Evolutionary conservation across 2,888 invertebrate genomes (phyloP), one percentile per base, ranked within the genome.

Genomic region (Apamea epomidion): DNA sequence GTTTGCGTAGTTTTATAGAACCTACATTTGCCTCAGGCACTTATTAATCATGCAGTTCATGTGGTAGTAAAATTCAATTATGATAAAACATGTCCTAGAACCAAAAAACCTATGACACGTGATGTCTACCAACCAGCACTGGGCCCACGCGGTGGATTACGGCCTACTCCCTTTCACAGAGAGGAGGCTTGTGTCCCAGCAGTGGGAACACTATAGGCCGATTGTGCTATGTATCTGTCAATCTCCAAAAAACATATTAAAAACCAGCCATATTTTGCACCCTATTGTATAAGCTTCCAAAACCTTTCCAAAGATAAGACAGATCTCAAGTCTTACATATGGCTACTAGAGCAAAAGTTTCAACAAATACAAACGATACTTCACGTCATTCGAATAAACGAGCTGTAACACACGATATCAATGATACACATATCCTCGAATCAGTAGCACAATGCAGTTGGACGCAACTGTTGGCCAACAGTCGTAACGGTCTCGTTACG

Each of bases 401-500:
- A 74, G 37, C 37, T 65, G 21, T 58, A 85, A 58, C 54, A 60
- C 42, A 80, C 45, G 77, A 87, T 84, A 84, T 76, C 85, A 76
- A 81, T 75, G 74, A 84, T 54, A 80, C 64, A 83, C 64, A 72
- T 70, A 77, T 86, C 86, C 78, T 78, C 74, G 5, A 65, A 60
- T 54, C 83, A 78, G 85, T 82, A 84, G 72, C 58, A 79, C 81
- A 85, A 79, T 84, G 67, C 74, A 67, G 62, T 74, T 45, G 83
- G 76, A 81, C 58, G 84, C 82, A 85, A 88, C 84, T 70, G 83
- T 90, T 88, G 77, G 64, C 76, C 80, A 89, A 89, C 58, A 80
- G 76, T 81, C 84, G 87, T 88, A 86, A 87, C 83, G 83, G 71
- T 58, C 8, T 72, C 62, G 69, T 90, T 90, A 75, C 87, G 85